Base-by-base conservation (phyloP, 2,888 invertebrate genomes). In the Notocelia uddmanniana region DNA sequence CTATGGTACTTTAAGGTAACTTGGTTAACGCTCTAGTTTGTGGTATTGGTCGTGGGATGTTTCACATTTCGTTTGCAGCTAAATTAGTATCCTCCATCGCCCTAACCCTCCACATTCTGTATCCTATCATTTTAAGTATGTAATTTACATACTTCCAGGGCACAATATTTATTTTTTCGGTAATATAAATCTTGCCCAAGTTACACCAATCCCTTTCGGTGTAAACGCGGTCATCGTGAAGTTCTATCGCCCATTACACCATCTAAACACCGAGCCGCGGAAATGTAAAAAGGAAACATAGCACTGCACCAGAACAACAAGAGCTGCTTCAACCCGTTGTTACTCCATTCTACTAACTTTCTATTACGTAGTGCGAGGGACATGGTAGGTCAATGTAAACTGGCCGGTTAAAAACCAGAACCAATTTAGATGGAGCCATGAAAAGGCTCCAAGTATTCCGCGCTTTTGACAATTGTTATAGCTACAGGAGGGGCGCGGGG, bases 281-380 rank as follows among this genome's bases (percentile, higher is more conserved):
- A 72, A 72, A 72, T 72, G 72, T 72, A 72, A 72, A 72, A 72
- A 72, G 72, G 72, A 72, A 72, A 50, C 72, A 68, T 62, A 72
- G 68, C 26, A 57, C 55, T 13, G 11, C 26, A 57, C 72, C 72
- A 68, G 11, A 50, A 54, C 50, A 62, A 34, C 11, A 21, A 67
- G 72, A 57, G 11, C 67, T 37, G 48, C 55, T 62, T 34, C 19
- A 37, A 60, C 31, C 62, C 48, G 55, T 37, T 10, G 19, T 34
- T 11, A 48, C 9, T 15, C 72, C 62, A 21, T 3, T 57, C 19
- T 62, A 11, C 37, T 8, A 3, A 60, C 34, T 34, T 57, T 48
- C 18, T 55, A 68, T 48, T 57, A 72, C 34, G 23, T 11, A 11
- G 11, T 15, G n/a, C 45, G 48, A 21, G 21, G 55, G 50, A 26